Conservation (phyloP, 2,888 invertebrate genomes). For the Parnassius mnemosyne region DNA sequence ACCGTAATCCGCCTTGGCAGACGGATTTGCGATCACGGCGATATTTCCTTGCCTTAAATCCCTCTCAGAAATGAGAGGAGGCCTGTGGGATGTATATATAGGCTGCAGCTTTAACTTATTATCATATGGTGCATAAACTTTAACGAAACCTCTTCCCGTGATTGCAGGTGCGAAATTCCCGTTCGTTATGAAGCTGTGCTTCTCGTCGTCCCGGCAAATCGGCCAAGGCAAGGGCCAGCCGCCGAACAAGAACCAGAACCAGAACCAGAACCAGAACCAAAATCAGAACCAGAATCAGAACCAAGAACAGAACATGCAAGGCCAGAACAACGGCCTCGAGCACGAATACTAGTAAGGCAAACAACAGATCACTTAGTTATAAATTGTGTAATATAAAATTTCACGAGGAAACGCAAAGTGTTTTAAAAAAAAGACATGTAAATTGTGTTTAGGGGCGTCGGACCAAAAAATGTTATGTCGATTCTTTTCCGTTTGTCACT, state of each 20-base stretch:
- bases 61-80: no score
- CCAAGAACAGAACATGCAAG: slow-evolving; percentile 45
- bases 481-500: slow-evolving; percentile 5
- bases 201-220: slow-evolving; percentile 87
- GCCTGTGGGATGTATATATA: no score
- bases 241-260: slow-evolving; percentile 35
- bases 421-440: slow-evolving; percentile 61
- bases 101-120: no score
- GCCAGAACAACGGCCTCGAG: slow-evolving; percentile 67
- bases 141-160: not conserved
- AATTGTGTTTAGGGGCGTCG: slow-evolving; percentile 54
- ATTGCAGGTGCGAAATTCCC: slow-evolving; percentile 96
- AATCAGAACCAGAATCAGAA: slow-evolving; percentile 54
- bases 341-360: slow-evolving; percentile 72
- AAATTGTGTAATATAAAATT: slow-evolving; percentile 17
- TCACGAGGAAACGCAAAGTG: slow-evolving; percentile 33
- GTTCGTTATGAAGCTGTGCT: slow-evolving; percentile 98
- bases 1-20: no score
- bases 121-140: no score
- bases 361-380: slow-evolving; percentile 22
- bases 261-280: slow-evolving; percentile 45
- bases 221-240: slow-evolving; percentile 71
- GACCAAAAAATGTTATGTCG: slow-evolving; percentile 70
- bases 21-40: no score
- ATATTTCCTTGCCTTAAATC: no score